Evolutionary conservation across 2,113 vertebrate species (phyloP).

Genomic region (Lepus timidus): DNA sequence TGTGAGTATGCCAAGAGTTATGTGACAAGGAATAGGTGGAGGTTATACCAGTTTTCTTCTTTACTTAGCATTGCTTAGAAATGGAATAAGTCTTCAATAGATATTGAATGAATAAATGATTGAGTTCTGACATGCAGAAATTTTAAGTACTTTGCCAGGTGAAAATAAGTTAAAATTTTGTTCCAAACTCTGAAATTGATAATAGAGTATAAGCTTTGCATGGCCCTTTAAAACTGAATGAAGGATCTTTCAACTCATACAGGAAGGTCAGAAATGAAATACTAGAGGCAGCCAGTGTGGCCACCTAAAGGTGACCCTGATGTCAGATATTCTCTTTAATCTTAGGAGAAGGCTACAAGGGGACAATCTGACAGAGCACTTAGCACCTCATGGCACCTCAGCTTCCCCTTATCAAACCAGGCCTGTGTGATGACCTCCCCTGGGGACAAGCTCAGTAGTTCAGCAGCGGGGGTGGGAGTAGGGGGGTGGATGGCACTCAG

Average conservation of each 20-base stretch:
- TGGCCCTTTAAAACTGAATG: background rate
- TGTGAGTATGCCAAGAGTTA: background rate
- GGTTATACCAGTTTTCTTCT: background rate
- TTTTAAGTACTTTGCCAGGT: background rate
- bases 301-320: background rate
- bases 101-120: background rate
- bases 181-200: background rate
- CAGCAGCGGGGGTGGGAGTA: fast-evolving
- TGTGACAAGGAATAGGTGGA: background rate
- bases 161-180: background rate
- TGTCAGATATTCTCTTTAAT: background rate
- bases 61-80: background rate
- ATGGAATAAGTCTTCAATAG: background rate
- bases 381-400: background rate
- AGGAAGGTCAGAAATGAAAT: background rate
- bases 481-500: background rate
- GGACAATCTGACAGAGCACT: background rate
- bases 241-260: background rate
- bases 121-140: background rate
- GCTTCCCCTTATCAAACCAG: background rate
- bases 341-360: background rate
- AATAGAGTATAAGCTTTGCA: background rate
- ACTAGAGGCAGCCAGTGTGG: background rate
- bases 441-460: no score
- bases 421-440: background rate